A percentile compares a stretch with the other conserved stretches of the same genome.
These are phyloP conservation scores for Meloidogyne floridensis DNA, from an alignment of 1,140 invertebrate species.

Conservation along the genomic window DNA sequence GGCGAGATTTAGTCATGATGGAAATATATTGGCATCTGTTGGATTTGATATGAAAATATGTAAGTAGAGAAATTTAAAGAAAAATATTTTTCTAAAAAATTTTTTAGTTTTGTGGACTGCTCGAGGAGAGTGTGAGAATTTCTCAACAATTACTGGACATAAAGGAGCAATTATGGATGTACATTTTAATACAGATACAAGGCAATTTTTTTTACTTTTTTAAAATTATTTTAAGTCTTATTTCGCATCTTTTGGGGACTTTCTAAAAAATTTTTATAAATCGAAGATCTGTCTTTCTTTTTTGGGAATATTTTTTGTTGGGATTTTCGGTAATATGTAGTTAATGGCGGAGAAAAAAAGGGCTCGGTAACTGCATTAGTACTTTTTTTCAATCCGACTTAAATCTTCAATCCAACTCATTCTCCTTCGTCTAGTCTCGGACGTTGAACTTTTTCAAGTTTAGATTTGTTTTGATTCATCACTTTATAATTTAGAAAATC, in stretches of 20 bases:
- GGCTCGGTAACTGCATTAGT: too few species aligned
- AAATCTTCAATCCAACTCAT: too few species aligned
- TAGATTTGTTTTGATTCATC: too few species aligned
- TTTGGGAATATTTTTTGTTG: too few species aligned
- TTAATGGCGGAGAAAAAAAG: too few species aligned
- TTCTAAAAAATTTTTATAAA: too few species aligned
- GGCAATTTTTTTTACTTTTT: constrained; percentile 54
- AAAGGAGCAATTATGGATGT: constrained; percentile 94
- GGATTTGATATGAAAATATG: constrained; percentile 96
- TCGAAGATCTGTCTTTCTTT: too few species aligned
- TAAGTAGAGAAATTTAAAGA: constrained; percentile 70
- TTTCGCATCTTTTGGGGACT: neutral
- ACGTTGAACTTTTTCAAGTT: too few species aligned
- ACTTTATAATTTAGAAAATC: too few species aligned
- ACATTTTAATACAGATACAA: constrained; percentile 89
- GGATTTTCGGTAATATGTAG: too few species aligned
- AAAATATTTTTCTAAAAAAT: constrained; percentile 20
- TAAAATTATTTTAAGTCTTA: neutral
- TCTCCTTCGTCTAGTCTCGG: too few species aligned
- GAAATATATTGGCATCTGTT: constrained; percentile 85
- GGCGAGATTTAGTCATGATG: constrained; percentile 91
- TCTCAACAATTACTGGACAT: constrained; percentile 85
- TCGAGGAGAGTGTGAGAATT: constrained; percentile 96
- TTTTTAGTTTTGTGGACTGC: constrained; percentile 90
- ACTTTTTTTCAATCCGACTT: too few species aligned